phyloP scores from a whole-genome alignment of 2,797 vertebrate species.

The Pipistrellus nathusii region DNA sequence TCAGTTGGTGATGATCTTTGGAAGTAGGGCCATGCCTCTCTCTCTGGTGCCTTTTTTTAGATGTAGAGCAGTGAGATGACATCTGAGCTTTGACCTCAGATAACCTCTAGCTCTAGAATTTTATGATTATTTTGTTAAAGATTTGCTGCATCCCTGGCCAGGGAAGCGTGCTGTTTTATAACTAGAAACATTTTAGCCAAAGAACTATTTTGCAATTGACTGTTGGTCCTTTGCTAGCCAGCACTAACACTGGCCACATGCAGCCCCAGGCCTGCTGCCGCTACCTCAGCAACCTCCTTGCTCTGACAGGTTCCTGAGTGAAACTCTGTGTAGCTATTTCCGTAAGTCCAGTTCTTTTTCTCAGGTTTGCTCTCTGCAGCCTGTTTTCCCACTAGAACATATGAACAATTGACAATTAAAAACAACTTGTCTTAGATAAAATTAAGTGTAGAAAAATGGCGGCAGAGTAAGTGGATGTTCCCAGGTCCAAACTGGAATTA shows the following conservation, averaged over 20 bases:
- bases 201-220: neutral
- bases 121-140: neutral
- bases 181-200: conserved; percentile 2
- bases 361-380: neutral
- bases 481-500: too few relatives aligned
- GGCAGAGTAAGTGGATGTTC: too few relatives aligned
- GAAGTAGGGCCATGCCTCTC: neutral
- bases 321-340: neutral
- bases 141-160: neutral
- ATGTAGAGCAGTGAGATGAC: neutral
- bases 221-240: neutral
- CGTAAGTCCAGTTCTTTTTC: neutral
- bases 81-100: neutral
- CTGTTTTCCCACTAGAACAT: conserved; percentile 10
- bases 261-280: neutral
- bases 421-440: neutral
- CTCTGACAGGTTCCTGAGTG: neutral
- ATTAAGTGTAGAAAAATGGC: too few relatives aligned
- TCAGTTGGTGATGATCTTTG: conserved; percentile 14
- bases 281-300: neutral
- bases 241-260: neutral
- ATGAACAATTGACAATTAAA: neutral
- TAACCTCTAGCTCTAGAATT: conserved; percentile 32
- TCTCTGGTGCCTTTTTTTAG: neutral
- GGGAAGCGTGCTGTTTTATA: conserved; percentile 15